These are phyloP conservation scores for Schrankia costaestrigalis DNA, from an alignment of 2,888 invertebrate genomes.

Conservation along the genomic window DNA sequence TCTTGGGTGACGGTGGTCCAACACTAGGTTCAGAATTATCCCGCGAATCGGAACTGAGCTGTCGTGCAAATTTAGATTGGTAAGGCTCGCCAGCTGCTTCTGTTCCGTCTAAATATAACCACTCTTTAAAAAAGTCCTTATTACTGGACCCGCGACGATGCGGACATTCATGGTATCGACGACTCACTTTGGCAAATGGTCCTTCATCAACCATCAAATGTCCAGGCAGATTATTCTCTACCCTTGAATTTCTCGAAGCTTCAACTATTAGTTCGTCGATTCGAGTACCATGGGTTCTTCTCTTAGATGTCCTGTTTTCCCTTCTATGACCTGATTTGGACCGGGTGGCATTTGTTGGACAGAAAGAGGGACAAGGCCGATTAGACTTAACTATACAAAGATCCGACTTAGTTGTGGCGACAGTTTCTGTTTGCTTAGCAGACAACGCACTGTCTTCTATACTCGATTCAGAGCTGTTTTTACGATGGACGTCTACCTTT, in stretches of 20 bases:
- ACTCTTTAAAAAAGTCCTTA: constrained; percentile 72
- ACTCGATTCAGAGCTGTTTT: constrained; percentile 93
- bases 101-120: constrained; percentile 66
- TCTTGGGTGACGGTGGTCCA: constrained; percentile 71
- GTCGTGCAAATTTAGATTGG: constrained; percentile 76
- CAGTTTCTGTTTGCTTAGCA: constrained; percentile 59
- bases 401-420: constrained; percentile 62
- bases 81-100: constrained; percentile 71
- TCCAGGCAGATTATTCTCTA: constrained; percentile 55
- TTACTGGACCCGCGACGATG: constrained; percentile 60
- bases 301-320: constrained; percentile 54
- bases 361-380: constrained; percentile 54
- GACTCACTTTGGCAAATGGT: constrained; percentile 69
- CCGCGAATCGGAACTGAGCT: constrained; percentile 76
- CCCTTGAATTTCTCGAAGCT: constrained; percentile 49
- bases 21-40: constrained; percentile 76
- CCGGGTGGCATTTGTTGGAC: constrained; percentile 52
- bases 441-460: constrained; percentile 84
- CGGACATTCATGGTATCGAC: constrained; percentile 66
- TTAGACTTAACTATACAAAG: constrained; percentile 60
- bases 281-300: constrained; percentile 55
- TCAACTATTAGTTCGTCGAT: constrained; percentile 68
- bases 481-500: constrained; percentile 95
- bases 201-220: constrained; percentile 71
- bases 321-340: constrained; percentile 59